Base-by-base conservation (phyloP, 1,140 invertebrate genomes). In the Drosophila athabasca region DNA sequence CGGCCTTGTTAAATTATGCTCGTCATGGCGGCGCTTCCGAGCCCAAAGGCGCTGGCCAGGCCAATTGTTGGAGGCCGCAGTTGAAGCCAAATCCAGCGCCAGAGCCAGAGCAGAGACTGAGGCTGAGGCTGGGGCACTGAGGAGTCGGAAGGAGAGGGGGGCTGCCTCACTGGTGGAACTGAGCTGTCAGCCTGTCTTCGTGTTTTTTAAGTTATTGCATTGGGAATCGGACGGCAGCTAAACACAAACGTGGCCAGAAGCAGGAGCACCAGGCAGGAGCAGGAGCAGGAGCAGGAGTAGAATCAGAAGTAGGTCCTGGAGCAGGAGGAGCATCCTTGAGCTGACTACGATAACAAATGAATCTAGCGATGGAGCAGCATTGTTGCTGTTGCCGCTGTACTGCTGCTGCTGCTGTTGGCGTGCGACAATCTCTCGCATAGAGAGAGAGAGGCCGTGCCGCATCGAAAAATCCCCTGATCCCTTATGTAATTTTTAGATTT, bases 401-500 rank as follows among this genome's bases (percentile, higher is more conserved):
- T 31, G n/a, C 50, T 67, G 31, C 44, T 62, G 61, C 59, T 75
- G 49, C 64, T 77, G 66, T 62, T 69, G 79, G 43, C 64, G 49
- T 69, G 72, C 70, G 82, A 82, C 76, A 81, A 76, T 75, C 61
- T 64, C 48, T 35, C 39, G 52, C 58, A 61, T 26, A 19, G 17
- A 19, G 17, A 19, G 17, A 19, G 17, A 58, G 44, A 79, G 80
- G 71, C 79, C 57, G 58, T 72, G 65, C 82, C 17, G 17, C 60
- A 71, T 81, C 74, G 65, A 77, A 89, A 81, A 84, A 73, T 88
- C 88, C 88, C 88, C 59, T 76, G 77, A 80, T 90, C 88, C 88
- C 88, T 90, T 88, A 90, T 90, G 88, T 90, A 90, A 90, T 90
- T 90, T 90, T 90, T 81, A 90, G 88, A 90, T 90, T 90, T 90